Evolutionary conservation across 2,888 invertebrate genomes (phyloP).

Genomic region (Encarsia formosa): DNA sequence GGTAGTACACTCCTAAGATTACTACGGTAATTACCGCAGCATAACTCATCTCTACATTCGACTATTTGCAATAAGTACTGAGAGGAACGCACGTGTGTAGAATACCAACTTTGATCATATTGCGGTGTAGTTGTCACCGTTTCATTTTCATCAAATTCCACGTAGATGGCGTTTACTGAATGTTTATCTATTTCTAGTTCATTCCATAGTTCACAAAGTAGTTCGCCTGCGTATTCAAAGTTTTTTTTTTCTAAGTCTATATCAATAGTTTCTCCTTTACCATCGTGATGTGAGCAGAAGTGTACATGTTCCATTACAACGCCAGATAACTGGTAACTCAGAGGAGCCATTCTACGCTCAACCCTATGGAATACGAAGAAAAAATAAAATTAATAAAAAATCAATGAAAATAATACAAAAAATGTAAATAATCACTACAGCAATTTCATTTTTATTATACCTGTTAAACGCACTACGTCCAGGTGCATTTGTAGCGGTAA

Average conservation of each 20-base stretch:
- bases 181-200: not conserved
- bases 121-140: not conserved
- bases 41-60: too few species aligned
- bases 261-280: not conserved
- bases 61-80: not conserved
- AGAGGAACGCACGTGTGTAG: not conserved
- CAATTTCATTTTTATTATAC: too few species aligned
- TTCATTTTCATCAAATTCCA: not conserved
- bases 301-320: not conserved
- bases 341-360: not conserved
- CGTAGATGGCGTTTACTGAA: not conserved
- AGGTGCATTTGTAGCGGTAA: too few species aligned
- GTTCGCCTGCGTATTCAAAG: not conserved
- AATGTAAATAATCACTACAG: too few species aligned
- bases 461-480: too few species aligned
- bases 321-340: not conserved
- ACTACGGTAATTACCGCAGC: too few species aligned
- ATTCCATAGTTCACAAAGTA: not conserved
- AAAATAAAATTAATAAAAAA: too few species aligned
- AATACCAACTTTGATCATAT: not conserved
- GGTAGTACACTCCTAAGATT: too few species aligned
- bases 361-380: too few species aligned
- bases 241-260: not conserved
- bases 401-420: too few species aligned
- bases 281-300: not conserved